Evolutionary conservation across 1,140 invertebrate species (phyloP).

Genomic region (Brachionus koreanus): DNA sequence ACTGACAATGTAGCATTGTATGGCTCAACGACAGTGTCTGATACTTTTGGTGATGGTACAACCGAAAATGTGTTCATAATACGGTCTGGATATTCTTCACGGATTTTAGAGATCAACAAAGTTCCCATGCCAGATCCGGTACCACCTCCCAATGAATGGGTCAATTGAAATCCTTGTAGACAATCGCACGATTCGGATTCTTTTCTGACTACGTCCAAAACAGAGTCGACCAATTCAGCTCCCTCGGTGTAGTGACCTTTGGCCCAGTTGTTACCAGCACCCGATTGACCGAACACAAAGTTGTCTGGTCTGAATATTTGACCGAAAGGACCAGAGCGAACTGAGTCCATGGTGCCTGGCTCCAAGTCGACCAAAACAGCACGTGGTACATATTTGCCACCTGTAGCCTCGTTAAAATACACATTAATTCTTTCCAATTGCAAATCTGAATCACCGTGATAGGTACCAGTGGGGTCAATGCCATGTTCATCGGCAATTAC

Average conservation of each 20-base stretch:
- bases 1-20: constrained; percentile 87
- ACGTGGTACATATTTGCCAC: constrained; percentile 82
- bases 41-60: constrained; percentile 62
- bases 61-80: constrained; percentile 79
- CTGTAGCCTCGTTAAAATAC: constrained; percentile 82
- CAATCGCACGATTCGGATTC: constrained; percentile 69
- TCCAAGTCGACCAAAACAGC: constrained; percentile 85
- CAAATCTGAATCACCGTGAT: constrained; percentile 77
- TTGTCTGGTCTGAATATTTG: constrained; percentile 82
- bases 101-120: constrained; percentile 63
- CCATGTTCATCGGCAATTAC: constrained; percentile 85
- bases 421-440: constrained; percentile 84
- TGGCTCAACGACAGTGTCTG: constrained; percentile 81
- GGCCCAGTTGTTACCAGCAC: constrained; percentile 77
- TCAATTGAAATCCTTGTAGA: constrained; percentile 69
- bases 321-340: constrained; percentile 77
- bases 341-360: constrained; percentile 89
- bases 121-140: constrained; percentile 84
- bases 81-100: constrained; percentile 60
- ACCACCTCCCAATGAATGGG: constrained; percentile 72
- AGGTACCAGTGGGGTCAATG: constrained; percentile 79
- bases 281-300: constrained; percentile 69
- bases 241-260: constrained; percentile 89
- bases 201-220: constrained; percentile 53
- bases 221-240: constrained; percentile 54